These are phyloP conservation scores for Pocillopora damicornis DNA, from an alignment of 64 coral and sea anemone genomes.

Conservation along the genomic window DNA sequence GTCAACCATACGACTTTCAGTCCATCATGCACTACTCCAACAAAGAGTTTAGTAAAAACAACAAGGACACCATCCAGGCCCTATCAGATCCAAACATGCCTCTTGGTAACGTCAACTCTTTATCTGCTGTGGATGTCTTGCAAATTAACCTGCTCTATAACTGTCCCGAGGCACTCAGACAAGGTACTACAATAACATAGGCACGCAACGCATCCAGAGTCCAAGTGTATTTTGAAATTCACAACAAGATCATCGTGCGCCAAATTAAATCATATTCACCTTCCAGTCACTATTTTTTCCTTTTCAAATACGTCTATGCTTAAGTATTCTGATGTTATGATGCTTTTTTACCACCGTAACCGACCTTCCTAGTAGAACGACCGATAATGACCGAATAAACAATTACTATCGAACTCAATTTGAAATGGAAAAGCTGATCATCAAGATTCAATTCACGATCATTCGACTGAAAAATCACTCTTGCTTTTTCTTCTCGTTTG, in stretches of 20 bases:
- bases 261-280: too few species aligned
- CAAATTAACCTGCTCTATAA: slow-evolving; percentile 75
- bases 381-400: too few species aligned
- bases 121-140: slow-evolving; percentile 71
- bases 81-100: slow-evolving; percentile 35
- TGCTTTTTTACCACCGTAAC: too few species aligned
- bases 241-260: too few species aligned
- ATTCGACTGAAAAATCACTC: too few species aligned
- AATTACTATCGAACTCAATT: too few species aligned
- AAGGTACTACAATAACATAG: slow-evolving; percentile 20
- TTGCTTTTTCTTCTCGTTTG: not conserved
- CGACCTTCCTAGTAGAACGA: too few species aligned
- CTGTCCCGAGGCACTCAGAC: slow-evolving; percentile 59
- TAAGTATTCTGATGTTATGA: too few species aligned
- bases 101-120: slow-evolving; percentile 59
- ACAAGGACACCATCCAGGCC: slow-evolving; percentile 63
- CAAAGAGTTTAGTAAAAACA: slow-evolving; percentile 72
- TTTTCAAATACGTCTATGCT: too few species aligned
- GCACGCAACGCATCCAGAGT: not conserved
- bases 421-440: too few species aligned
- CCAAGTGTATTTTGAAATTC: not conserved
- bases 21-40: slow-evolving; percentile 79
- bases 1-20: slow-evolving; percentile 59
- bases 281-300: too few species aligned
- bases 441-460: too few species aligned